These are phyloP conservation scores for Epistrophe eligans DNA, from an alignment of 2,888 invertebrate species.

Conservation along the genomic window DNA sequence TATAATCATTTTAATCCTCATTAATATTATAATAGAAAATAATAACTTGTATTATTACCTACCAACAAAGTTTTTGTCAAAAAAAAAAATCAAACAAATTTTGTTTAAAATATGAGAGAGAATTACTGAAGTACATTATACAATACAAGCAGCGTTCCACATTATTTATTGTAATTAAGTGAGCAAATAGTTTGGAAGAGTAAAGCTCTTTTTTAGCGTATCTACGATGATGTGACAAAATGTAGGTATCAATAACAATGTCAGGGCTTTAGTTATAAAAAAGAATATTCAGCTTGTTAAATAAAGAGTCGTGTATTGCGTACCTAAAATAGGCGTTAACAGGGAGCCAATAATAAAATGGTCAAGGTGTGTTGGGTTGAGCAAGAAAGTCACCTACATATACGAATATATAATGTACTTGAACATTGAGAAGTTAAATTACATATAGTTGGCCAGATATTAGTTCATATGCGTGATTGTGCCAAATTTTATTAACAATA, in stretches of 20 bases:
- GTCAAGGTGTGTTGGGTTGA: slow-evolving; percentile 18
- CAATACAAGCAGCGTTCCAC: background rate
- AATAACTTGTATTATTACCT: slow-evolving; percentile 60
- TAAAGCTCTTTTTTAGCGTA: background rate
- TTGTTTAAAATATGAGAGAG: slow-evolving; percentile 6
- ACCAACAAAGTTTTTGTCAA: slow-evolving; percentile 40
- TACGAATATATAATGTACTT: too few relatives aligned
- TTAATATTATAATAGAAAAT: slow-evolving; percentile 46
- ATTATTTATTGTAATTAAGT: slow-evolving; percentile 50
- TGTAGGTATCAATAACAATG: slow-evolving; percentile 55
- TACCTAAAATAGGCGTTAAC: background rate
- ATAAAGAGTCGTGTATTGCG: slow-evolving; percentile 1
- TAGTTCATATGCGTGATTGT: too few relatives aligned
- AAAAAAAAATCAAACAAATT: too few relatives aligned
- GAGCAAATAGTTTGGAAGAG: slow-evolving; percentile 28
- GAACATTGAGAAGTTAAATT: background rate
- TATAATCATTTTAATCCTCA: slow-evolving; percentile 11
- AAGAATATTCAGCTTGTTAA: background rate
- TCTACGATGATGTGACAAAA: slow-evolving; percentile 29
- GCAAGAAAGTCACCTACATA: slow-evolving; percentile 9
- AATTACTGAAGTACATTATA: slow-evolving; percentile 7
- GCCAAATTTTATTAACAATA: background rate
- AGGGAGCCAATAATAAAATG: background rate
- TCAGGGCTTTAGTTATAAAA: slow-evolving; percentile 41
- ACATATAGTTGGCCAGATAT: background rate